phyloP scores from a whole-genome alignment of 1,140 invertebrate genomes.

The Homarus americanus region DNA sequence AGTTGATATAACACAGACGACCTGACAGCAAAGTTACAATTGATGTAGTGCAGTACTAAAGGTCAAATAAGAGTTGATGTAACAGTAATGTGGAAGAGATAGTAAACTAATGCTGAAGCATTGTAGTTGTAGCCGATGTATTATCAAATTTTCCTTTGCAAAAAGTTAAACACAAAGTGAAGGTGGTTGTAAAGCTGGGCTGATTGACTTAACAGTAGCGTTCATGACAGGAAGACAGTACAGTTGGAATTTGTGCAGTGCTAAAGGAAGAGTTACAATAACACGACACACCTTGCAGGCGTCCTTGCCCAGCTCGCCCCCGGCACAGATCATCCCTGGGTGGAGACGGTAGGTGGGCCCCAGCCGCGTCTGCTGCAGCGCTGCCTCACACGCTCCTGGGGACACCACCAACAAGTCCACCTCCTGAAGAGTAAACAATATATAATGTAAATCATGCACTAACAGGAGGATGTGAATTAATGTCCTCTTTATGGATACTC shows the following conservation, averaged over 20 bases:
- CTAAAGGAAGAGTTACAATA: neutral
- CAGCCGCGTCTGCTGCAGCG: conserved; percentile 71
- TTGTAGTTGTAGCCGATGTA: no score
- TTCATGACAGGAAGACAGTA: neutral
- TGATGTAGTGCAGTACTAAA: no score
- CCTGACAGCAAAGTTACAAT: no score
- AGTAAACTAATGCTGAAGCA: neutral
- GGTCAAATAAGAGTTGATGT: no score
- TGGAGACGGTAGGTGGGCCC: conserved; percentile 73
- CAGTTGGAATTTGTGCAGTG: neutral
- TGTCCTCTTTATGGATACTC: no score
- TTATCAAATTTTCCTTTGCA: neutral
- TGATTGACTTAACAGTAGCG: no score
- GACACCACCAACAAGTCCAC: conserved; percentile 73
- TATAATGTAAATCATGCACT: no score
- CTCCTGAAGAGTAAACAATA: no score
- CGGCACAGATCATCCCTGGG: conserved; percentile 91
- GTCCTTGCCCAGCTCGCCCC: conserved; percentile 95
- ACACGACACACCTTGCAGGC: conserved; percentile 77
- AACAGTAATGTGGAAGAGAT: no score
- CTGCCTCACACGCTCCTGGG: conserved; percentile 52
- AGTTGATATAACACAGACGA: no score
- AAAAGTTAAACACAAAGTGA: neutral
- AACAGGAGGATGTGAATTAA: no score
- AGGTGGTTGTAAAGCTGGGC: neutral